A percentile compares a stretch with the other conserved stretches of the same genome.
These are phyloP conservation scores for Danio albolineatus DNA, from an alignment of 2,797 vertebrate genomes.

Conservation along the genomic window DNA sequence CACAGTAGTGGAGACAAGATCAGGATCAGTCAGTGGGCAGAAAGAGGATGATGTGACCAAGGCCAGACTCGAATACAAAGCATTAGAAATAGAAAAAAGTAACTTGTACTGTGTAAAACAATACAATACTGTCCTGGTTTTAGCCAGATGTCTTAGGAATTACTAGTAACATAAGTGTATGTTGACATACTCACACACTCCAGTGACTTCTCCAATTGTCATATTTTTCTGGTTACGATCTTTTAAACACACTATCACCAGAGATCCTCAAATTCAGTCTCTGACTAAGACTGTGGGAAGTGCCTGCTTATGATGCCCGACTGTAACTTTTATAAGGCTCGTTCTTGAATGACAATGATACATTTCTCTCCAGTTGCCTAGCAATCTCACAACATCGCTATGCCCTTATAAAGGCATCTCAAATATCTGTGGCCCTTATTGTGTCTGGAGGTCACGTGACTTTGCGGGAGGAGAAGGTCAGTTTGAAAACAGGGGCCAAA, in stretches of 20 bases:
- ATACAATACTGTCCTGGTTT: too few species aligned
- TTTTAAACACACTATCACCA: neutral
- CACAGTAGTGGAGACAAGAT: too few species aligned
- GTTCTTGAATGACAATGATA: conserved; percentile 29
- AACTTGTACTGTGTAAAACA: too few species aligned
- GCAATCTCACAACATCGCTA: conserved; percentile 20
- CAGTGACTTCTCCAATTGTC: conserved; percentile 1
- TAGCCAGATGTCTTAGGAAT: too few species aligned
- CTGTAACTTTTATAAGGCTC: conserved; percentile 1
- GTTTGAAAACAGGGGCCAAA: conserved; percentile 38
- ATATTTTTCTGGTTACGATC: neutral
- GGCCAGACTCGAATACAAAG: too few species aligned
- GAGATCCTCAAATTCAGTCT: neutral
- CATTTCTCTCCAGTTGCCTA: conserved; percentile 34
- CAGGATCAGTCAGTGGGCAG: too few species aligned
- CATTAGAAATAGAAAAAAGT: too few species aligned
- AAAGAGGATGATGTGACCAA: too few species aligned
- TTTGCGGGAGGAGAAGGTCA: conserved; percentile 48
- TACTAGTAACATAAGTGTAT: too few species aligned
- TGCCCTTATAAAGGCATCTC: conserved; percentile 35
- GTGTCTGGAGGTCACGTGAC: conserved; percentile 39
- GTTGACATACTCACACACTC: too few species aligned
- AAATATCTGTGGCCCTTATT: conserved; percentile 32
- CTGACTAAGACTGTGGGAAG: neutral
- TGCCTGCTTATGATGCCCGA: neutral